A percentile compares a stretch with the other conserved stretches of the same genome.
Conservation (phyloP, 2,888 invertebrate genomes). For the Brenthis daphne region DNA sequence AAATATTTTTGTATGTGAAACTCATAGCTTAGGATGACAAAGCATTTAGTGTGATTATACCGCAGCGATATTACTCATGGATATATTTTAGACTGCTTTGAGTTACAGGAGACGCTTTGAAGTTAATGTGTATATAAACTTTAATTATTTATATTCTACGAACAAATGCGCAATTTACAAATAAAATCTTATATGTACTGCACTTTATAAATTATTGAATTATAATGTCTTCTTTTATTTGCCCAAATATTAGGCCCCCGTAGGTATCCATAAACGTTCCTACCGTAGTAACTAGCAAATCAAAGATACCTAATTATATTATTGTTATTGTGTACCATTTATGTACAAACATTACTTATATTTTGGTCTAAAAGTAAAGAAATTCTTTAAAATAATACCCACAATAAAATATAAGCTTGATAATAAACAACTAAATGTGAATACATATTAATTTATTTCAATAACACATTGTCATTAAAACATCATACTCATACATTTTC, state of each 20-base stretch:
- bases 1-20: conserved; percentile 78
- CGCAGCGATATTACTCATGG: conserved; percentile 46
- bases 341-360: too few species aligned
- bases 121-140: conserved; percentile 72
- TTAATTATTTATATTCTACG: conserved; percentile 67
- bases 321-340: too few species aligned
- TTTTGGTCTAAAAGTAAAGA: too few species aligned
- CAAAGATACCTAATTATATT: too few species aligned
- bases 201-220: conserved; percentile 80
- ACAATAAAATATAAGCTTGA: conserved; percentile 1
- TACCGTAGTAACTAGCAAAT: too few species aligned
- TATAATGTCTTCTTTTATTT: conserved; percentile 49
- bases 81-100: conserved; percentile 72
- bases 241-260: conserved; percentile 9
- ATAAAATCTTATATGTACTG: conserved; percentile 64
- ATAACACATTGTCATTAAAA: conserved; percentile 60
- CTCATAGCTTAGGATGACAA: conserved; percentile 66
- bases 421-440: conserved; percentile 39
- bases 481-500: conserved; percentile 54
- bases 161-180: conserved; percentile 71
- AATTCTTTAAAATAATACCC: neutral
- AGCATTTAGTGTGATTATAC: conserved; percentile 64
- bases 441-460: conserved; percentile 47
- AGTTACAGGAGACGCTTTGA: conserved; percentile 70
- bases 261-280: too few species aligned